Base-by-base conservation (phyloP, 2,888 invertebrate genomes). In the Pandemis heparana region DNA sequence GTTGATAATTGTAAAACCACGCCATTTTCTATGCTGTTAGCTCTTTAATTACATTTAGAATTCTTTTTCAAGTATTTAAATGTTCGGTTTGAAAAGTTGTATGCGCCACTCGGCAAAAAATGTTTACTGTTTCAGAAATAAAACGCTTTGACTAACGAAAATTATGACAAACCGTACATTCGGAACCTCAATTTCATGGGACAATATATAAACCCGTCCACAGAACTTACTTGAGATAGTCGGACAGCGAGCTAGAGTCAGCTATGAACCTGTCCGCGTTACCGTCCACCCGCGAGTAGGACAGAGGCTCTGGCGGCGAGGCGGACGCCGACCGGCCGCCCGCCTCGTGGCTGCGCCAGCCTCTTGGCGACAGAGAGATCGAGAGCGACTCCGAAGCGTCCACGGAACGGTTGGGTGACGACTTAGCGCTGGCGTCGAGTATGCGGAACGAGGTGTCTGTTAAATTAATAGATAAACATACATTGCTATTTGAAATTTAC, bases 381-480 rank as follows among this genome's bases (percentile, higher is more conserved):
- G 74, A 74, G 16, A 65, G 38, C 3, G 68, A 60, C 14, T 59
- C 70, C 5, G 74, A 65, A 0, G 16, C 14, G 32, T 70, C 69
- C 18, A 38, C 16, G 3, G 74, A 65, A 3, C 6, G 5, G 32
- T 41, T 9, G 0, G 64, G 51, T 0, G 65, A 43, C 0, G 70
- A 65, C 8, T 41, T n/a, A 6, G 41, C 4, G 14, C 60, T 60
- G 4, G 59, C 14, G 53, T 74, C 74, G 5, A 70, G 32, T 16
- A 74, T 53, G n/a, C 61, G 64, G 65, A 70, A 74, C 0, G 74
- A 74, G n/a, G 74, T 74, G 65, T 74, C 74, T 74, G 65, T 48
- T 8, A 48, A 32, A 70, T 9, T 10, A n/a, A 0, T 10, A 43
- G 14, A 4, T 0, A 3, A 4, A 32, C 23, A 32, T 32, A 32